Percentiles rank a stretch among this genome's conserved stretches.
Conservation (phyloP, 1,140 invertebrate species). For the Atopsyche davidsoni region DNA sequence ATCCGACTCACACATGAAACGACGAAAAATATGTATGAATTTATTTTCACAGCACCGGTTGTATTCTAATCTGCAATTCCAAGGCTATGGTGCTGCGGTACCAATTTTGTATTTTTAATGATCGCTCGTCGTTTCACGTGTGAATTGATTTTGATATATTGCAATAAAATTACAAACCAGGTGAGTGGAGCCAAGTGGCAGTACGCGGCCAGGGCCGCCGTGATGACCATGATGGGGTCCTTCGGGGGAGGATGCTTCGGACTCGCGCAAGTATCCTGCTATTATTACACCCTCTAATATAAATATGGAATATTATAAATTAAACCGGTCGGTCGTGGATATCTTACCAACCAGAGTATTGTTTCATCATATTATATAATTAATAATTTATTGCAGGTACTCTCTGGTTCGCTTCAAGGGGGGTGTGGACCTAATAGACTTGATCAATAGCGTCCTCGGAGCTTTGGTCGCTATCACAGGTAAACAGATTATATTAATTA, state of each 20-base stretch:
- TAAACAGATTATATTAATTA: no score
- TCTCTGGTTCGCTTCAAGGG: constrained; percentile 64
- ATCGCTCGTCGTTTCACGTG: not conserved
- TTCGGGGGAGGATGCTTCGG: constrained; percentile 81
- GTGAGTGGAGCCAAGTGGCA: constrained; percentile 72
- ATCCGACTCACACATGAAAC: no score
- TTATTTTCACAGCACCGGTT: no score
- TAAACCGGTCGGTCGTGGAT: not conserved
- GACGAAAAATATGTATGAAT: no score
- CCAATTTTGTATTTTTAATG: not conserved
- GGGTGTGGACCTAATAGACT: constrained; percentile 71
- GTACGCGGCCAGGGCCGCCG: constrained; percentile 81
- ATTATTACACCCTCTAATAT: no score
- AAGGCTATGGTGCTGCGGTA: no score
- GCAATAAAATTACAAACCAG: no score
- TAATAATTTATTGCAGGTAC: constrained; percentile 39
- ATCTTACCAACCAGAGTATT: no score
- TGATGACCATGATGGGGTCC: constrained; percentile 82
- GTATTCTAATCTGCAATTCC: no score
- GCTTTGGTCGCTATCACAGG: constrained; percentile 82
- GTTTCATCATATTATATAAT: constrained; percentile 1
- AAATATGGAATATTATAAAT: not conserved
- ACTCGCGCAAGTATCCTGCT: constrained; percentile 50
- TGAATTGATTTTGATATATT: no score
- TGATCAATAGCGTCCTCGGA: constrained; percentile 86